These are phyloP conservation scores for Plecotus auritus DNA, from an alignment of 2,113 vertebrate genomes.

Conservation along the genomic window DNA sequence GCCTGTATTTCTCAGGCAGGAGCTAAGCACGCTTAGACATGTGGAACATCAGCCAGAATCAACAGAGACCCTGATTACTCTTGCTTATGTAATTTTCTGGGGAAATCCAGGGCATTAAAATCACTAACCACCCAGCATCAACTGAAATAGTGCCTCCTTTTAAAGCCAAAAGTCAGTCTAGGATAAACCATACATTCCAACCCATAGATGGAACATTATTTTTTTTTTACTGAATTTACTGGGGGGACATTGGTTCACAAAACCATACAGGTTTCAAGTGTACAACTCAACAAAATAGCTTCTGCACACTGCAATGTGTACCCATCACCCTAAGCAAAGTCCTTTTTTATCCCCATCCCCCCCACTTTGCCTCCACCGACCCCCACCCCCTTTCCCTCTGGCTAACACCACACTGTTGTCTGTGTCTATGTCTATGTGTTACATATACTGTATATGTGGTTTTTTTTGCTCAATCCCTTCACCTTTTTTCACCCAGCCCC, in stretches of 20 bases:
- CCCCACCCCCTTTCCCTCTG: neutral
- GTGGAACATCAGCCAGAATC: conserved; percentile 34
- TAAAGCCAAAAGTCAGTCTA: neutral
- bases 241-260: neutral
- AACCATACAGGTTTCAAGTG: neutral
- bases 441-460: too few relatives aligned
- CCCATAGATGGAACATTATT: neutral
- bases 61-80: neutral
- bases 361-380: neutral
- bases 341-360: neutral
- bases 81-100: conserved; percentile 30
- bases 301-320: neutral
- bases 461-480: neutral
- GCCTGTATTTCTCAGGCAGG: neutral
- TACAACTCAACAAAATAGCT: neutral
- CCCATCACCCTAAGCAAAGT: neutral
- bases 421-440: neutral
- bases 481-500: neutral
- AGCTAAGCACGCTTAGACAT: neutral
- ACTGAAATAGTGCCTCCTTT: conserved; percentile 5
- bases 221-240: neutral
- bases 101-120: conserved; percentile 58
- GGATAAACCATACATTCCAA: conserved; percentile 7
- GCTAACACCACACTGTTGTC: neutral
- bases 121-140: neutral